Evolutionary conservation across 2,888 invertebrate genomes (phyloP), one percentile per base, ranked within the genome.

Genomic region (Stramonita haemastoma): DNA sequence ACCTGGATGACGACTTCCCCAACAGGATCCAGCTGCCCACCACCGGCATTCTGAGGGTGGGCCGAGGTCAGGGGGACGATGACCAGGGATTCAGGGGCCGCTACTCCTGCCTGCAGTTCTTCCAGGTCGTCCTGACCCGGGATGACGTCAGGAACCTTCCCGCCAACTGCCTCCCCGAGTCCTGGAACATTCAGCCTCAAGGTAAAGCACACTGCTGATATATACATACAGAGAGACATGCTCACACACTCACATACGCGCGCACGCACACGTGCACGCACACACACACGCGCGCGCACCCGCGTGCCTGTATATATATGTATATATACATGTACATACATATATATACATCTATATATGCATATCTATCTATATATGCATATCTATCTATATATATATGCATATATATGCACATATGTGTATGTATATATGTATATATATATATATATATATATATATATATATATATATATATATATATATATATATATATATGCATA

Each of bases 1-100:
- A 93, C 85, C 90, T 91, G 1, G 93, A 93, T 73, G 92, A 93
- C 77, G 92, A 93, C 57, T 93, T 93, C 87, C 92, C 92, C 86
- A 92, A 93, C 88, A 90, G 91, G 81, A 92, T 93, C 79, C 91
- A 89, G 8, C 87, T 93, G 29, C 93, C 93, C 11, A 84, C 87
- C 32, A 87, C 88, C 8, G 93, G 93, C 5, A 89, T 89, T 19
- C 87, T 93, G 26, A 84, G 91, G 19, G 70, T 92, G 60, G 93
- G 92, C 29, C 88, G 91, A 19, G 87, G 92, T 17, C 90, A 90
- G 22, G 92, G 91, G 17, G 90, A 90, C 17, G 91, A 87, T 15
- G 91, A 92, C 22, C 60, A 32, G 29, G 91, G 89, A 79, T 92
- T 93, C 86, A 87, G 88, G n/a, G 93, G 93, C 0, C 84, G 91